These are phyloP conservation scores for Coilia nasus DNA, from an alignment of 2,797 vertebrate genomes.

Conservation along the genomic window DNA sequence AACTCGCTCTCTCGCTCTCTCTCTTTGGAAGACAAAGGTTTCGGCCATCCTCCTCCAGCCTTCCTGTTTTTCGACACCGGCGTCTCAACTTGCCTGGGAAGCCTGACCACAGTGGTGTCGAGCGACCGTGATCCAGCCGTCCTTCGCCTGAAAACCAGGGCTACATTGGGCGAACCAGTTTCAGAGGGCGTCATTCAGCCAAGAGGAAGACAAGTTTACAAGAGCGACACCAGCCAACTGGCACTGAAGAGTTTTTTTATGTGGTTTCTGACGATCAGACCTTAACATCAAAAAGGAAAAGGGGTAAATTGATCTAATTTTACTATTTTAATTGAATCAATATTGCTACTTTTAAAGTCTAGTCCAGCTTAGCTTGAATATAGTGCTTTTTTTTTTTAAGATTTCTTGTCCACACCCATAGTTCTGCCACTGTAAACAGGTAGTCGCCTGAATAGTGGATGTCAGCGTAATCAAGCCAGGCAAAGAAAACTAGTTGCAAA, in stretches of 20 bases:
- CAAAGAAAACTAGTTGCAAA: not conserved
- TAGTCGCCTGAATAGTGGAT: constrained; percentile 9
- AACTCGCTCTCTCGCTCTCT: not conserved
- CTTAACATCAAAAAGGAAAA: constrained; percentile 67
- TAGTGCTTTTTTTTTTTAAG: not conserved
- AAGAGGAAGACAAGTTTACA: constrained; percentile 70
- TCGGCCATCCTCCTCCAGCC: constrained; percentile 7
- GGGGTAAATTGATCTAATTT: constrained; percentile 64
- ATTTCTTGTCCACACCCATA: constrained; percentile 28
- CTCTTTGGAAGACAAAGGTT: constrained; percentile 19
- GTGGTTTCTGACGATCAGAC: constrained; percentile 71
- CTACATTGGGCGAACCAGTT: constrained; percentile 53
- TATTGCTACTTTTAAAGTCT: constrained; percentile 38
- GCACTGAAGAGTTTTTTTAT: constrained; percentile 66
- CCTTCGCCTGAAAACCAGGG: constrained; percentile 63
- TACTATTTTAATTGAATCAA: constrained; percentile 64
- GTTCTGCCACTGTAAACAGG: constrained; percentile 22
- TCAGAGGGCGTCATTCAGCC: constrained; percentile 73
- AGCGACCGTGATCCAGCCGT: constrained; percentile 32
- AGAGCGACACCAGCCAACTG: constrained; percentile 54
- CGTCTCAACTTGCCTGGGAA: not conserved
- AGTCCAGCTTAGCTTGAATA: constrained; percentile 41
- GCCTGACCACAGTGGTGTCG: not conserved
- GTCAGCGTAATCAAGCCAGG: not conserved
- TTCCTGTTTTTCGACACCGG: constrained; percentile 35